Evolutionary conservation across 2,888 invertebrate genomes (phyloP).

Genomic region (Biston stratarius): DNA sequence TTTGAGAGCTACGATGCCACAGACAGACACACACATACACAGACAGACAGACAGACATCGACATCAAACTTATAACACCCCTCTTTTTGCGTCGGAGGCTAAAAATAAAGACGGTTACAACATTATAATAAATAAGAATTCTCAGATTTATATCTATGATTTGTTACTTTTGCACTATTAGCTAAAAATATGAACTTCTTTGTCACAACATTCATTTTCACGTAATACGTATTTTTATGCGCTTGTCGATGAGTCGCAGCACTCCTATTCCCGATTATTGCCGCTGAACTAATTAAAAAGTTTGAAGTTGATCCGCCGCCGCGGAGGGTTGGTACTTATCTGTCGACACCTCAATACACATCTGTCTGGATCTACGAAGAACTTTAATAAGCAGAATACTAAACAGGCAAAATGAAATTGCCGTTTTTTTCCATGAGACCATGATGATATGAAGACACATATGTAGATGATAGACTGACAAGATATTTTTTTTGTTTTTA

Average conservation of each 20-base stretch:
- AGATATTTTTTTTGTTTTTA: not conserved
- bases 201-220: not conserved
- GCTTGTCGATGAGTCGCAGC: conserved; percentile 58
- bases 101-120: too few relatives aligned
- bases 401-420: conserved; percentile 3
- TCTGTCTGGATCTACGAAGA: conserved; percentile 33
- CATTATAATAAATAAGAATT: too few relatives aligned
- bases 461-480: not conserved
- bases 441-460: not conserved
- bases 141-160: too few relatives aligned
- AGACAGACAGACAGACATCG: too few relatives aligned
- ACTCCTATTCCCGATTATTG: conserved; percentile 68
- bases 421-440: not conserved
- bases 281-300: conserved; percentile 81
- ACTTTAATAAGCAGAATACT: conserved; percentile 21
- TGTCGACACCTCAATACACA: conserved; percentile 54
- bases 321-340: conserved; percentile 53
- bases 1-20: too few relatives aligned
- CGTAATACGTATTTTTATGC: conserved; percentile 35
- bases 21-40: too few relatives aligned
- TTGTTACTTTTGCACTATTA: too few relatives aligned
- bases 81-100: too few relatives aligned
- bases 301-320: conserved; percentile 66
- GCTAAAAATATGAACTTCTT: too few relatives aligned
- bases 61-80: too few relatives aligned